Conservation (phyloP, 2,797 vertebrate genomes). For the Acanthiza pusilla region DNA sequence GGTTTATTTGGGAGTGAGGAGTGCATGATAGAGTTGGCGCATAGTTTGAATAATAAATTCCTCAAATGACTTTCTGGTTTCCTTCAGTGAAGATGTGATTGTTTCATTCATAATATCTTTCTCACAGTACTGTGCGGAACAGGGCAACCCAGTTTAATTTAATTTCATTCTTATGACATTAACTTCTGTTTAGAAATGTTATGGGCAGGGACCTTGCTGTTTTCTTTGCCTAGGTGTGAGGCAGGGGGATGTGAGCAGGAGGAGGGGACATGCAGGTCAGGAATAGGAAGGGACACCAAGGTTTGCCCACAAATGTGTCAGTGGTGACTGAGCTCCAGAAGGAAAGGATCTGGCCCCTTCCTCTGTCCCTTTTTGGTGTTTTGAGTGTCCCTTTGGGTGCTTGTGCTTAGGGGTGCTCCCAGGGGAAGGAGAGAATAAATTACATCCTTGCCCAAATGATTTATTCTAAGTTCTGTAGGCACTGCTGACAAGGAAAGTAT, state of each 20-base stretch:
- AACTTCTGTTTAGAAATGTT: background rate
- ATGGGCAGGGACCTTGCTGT: background rate
- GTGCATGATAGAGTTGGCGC: background rate
- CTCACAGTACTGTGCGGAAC: rapidly evolving
- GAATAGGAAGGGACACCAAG: background rate
- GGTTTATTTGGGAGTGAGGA: background rate
- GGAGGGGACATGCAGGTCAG: background rate
- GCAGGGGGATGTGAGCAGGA: background rate
- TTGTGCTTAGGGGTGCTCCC: background rate
- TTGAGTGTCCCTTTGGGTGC: background rate
- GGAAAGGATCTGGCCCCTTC: background rate
- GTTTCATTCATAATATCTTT: background rate
- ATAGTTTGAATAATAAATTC: background rate
- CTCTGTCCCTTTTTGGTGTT: background rate
- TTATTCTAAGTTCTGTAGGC: background rate
- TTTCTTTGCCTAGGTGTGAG: background rate
- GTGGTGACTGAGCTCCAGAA: background rate
- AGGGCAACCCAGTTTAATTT: background rate
- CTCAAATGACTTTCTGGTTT: background rate
- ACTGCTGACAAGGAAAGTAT: background rate
- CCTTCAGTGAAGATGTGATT: background rate
- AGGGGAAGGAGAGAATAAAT: background rate
- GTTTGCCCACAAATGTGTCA: background rate
- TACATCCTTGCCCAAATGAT: background rate
- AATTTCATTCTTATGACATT: background rate